These are phyloP conservation scores for Papilio helenus DNA, from an alignment of 1,140 invertebrate species.

Conservation along the genomic window DNA sequence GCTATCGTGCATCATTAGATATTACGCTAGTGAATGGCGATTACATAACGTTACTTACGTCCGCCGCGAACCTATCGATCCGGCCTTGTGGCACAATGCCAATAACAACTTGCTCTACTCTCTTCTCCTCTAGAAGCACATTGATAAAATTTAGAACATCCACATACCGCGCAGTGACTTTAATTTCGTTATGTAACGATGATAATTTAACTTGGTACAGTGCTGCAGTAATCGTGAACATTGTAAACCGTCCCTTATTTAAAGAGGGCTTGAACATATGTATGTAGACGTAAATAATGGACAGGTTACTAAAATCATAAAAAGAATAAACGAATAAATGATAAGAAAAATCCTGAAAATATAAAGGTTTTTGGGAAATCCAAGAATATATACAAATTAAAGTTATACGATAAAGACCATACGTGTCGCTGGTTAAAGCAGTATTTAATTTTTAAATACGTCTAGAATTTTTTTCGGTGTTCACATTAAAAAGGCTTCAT, in stretches of 20 bases:
- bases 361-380: neutral
- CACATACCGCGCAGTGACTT: neutral
- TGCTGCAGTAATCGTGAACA: neutral
- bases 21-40: constrained; percentile 58
- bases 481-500: neutral
- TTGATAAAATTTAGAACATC: constrained; percentile 47
- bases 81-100: constrained; percentile 68
- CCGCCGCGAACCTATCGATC: constrained; percentile 69
- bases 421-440: neutral
- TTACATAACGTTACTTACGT: constrained; percentile 73
- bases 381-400: too few species aligned
- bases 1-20: constrained; percentile 42
- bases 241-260: neutral
- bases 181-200: neutral
- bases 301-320: neutral
- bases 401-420: neutral
- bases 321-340: neutral
- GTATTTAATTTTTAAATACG: neutral
- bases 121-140: constrained; percentile 62
- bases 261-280: too few species aligned
- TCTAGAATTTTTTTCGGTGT: neutral
- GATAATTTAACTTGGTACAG: neutral
- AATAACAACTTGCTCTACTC: constrained; percentile 63
- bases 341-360: neutral
- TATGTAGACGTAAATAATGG: neutral